Conservation (phyloP, 2,888 invertebrate species). For the Odontomyia ornata region DNA sequence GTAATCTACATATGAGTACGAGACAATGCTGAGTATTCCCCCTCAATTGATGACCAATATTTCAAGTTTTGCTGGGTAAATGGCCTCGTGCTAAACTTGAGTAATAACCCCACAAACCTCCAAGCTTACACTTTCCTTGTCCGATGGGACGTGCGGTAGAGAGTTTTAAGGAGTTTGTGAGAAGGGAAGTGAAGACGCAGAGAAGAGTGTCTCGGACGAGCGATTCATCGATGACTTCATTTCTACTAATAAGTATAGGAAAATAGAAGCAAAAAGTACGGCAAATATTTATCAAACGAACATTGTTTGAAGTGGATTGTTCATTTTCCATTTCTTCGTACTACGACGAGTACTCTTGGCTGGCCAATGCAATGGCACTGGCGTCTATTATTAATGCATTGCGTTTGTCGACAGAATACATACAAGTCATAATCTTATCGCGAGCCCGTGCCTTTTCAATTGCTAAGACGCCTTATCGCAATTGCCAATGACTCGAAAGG, state of each 20-base stretch:
- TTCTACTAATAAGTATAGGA: not conserved
- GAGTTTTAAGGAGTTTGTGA: too few relatives aligned
- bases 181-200: not conserved
- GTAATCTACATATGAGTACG: not conserved
- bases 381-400: too few relatives aligned
- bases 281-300: not conserved
- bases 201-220: not conserved
- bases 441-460: too few relatives aligned
- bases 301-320: not conserved
- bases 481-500: too few relatives aligned
- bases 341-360: too few relatives aligned
- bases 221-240: slow-evolving; percentile 10
- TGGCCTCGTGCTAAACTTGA: slow-evolving; percentile 23
- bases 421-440: too few relatives aligned
- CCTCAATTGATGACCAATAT: not conserved
- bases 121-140: too few relatives aligned
- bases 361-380: too few relatives aligned
- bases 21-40: not conserved
- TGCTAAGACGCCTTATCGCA: too few relatives aligned
- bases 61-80: not conserved
- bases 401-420: too few relatives aligned
- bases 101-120: not conserved
- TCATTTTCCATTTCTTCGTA: not conserved
- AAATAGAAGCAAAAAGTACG: not conserved
- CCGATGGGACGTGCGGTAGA: too few relatives aligned